phyloP scores from a whole-genome alignment of 2,888 invertebrate genomes.

The Eubasilissa splendida region DNA sequence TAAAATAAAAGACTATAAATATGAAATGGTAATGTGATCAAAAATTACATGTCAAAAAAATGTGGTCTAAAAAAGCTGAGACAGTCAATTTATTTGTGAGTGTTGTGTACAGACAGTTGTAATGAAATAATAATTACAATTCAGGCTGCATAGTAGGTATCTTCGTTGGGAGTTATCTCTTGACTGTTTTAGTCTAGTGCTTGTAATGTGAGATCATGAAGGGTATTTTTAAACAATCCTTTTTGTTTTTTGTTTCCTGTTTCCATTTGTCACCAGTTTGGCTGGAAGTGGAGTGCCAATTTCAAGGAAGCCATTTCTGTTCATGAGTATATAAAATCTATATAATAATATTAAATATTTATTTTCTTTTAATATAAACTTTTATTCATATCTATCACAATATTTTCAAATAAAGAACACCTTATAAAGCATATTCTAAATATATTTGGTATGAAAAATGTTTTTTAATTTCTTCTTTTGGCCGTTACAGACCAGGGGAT shows the following conservation, averaged over 20 bases:
- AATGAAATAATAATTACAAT: no score
- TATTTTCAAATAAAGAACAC: conserved; percentile 46
- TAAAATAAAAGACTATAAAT: no score
- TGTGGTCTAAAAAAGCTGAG: no score
- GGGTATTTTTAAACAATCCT: conserved; percentile 49
- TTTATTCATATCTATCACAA: conserved; percentile 61
- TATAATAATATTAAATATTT: conserved; percentile 71
- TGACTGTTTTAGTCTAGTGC: neutral
- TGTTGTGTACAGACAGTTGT: no score
- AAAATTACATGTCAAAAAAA: no score
- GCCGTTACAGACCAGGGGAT: neutral
- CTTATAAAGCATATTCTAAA: conserved; percentile 38
- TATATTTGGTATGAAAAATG: conserved; percentile 31
- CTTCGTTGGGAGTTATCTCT: neutral
- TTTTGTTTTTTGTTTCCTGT: conserved; percentile 65
- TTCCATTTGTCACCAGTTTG: conserved; percentile 78
- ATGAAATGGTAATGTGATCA: no score
- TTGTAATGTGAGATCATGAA: conserved; percentile 12
- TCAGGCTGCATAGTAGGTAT: no score
- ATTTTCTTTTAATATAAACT: conserved; percentile 65
- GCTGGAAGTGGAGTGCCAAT: conserved; percentile 97
- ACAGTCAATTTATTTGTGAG: no score
- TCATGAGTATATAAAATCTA: conserved; percentile 83
- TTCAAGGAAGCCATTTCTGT: conserved; percentile 96
- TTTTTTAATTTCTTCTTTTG: conserved; percentile 10